Evolutionary conservation across 2,797 vertebrate genomes (phyloP), one percentile per base, ranked within the genome.

Genomic region (Morus bassanus): DNA sequence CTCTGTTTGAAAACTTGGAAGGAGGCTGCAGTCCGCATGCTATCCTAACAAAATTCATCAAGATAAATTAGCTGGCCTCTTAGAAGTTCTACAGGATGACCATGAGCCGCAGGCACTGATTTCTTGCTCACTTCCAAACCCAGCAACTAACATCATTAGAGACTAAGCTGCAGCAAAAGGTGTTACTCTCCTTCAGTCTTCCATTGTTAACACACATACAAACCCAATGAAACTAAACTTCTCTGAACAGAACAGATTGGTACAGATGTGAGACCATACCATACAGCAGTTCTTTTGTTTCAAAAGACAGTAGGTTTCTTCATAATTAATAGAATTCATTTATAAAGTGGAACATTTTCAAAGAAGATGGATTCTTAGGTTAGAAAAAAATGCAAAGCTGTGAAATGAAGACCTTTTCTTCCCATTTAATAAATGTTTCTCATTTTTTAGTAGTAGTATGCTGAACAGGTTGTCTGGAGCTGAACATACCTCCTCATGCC

Each of bases 321-420:
- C n/a, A 81, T 86, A 90, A 94, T 95, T 93, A 64, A 88, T 50
- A 81, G 9, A 78, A 78, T 50, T 90, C 0, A 90, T 93, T 81
- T 81, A 86, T 24, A 84, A 94, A 84, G 27, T 7, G 51, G 43
- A 90, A 75, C 23, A 64, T 59, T 82, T 94, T 81, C 70, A 77
- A 64, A 92, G 46, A 75, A 35, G 50, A 95, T 76, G 15, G 59
- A 84, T 56, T 73, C 51, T 79, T 78, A 65, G 25, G 83, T 77
- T 31, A 83, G 33, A 64, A 85, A 88, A 91, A 94, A 91, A 60
- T 2, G 10, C 24, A 83, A 91, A 84, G 17, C 51, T 88, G 11
- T 60, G 51, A 93, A 85, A 88, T 65, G 10, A 91, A 83, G 67
- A 94, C 46, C 46, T 91, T 89, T 88, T 63, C 53, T 79, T 92